Evolutionary conservation across 1,140 invertebrate species (phyloP).

Genomic region (Calliphora vicina): DNA sequence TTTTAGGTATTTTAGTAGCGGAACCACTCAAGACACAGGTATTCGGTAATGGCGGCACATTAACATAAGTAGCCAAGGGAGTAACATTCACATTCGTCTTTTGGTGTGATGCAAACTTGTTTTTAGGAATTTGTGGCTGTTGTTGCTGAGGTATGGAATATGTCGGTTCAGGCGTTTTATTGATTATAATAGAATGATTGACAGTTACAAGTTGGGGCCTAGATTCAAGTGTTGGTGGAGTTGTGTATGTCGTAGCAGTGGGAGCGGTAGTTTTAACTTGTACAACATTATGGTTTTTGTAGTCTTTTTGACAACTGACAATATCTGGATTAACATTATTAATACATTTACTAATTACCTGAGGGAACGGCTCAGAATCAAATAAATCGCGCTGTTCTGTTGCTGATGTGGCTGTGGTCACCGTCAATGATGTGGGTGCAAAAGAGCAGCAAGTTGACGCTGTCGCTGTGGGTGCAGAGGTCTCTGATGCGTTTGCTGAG

Average conservation of each 20-base stretch:
- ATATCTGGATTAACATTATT: slow-evolving; percentile 30
- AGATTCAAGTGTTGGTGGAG: slow-evolving; percentile 30
- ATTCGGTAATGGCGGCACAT: background rate
- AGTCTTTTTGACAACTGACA: slow-evolving; percentile 18
- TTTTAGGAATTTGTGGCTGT: background rate
- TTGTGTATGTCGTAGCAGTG: slow-evolving; percentile 28
- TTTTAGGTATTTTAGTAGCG: background rate
- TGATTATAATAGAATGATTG: slow-evolving; percentile 61
- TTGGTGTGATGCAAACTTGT: background rate
- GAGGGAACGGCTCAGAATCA: slow-evolving; percentile 67
- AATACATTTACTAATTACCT: slow-evolving; percentile 59
- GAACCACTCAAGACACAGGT: background rate
- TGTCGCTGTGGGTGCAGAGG: background rate
- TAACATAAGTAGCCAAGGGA: background rate
- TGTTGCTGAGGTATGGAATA: background rate
- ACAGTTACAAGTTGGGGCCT: slow-evolving; percentile 55
- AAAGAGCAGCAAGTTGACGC: background rate
- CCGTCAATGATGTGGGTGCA: background rate
- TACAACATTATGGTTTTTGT: slow-evolving; percentile 38
- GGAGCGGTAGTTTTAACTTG: slow-evolving; percentile 25
- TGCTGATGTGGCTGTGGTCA: background rate
- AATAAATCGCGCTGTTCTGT: slow-evolving; percentile 64
- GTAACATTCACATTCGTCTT: background rate
- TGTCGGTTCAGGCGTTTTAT: slow-evolving; percentile 56
- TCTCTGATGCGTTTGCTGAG: background rate